Evolutionary conservation across 1,140 invertebrate genomes (phyloP).

Genomic region (Pollicipes pollicipes): DNA sequence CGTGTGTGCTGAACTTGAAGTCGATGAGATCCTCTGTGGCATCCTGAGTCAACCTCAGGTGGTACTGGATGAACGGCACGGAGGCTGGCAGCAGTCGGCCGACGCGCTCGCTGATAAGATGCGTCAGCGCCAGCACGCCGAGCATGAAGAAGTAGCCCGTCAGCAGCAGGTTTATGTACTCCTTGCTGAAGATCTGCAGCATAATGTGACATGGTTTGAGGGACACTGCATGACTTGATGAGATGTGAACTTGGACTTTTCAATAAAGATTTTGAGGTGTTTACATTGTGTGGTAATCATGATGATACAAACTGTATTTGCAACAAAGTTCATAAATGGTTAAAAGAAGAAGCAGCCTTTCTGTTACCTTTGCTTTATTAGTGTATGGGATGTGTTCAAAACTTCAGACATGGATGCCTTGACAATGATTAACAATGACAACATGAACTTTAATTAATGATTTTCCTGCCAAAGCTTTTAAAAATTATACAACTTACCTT

Average conservation of each 20-base stretch:
- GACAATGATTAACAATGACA: constrained; percentile 7
- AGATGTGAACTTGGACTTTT: too few relatives aligned
- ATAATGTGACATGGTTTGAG: constrained; percentile 19
- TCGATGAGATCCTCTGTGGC: constrained; percentile 55
- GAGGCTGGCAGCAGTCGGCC: constrained; percentile 61
- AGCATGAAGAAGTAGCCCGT: constrained; percentile 92
- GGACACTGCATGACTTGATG: not conserved
- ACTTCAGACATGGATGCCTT: too few relatives aligned
- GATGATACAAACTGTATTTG: too few relatives aligned
- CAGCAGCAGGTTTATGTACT: constrained; percentile 84
- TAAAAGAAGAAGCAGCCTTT: too few relatives aligned
- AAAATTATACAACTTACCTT: constrained; percentile 34
- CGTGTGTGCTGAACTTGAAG: constrained; percentile 80
- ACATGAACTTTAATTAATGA: not conserved
- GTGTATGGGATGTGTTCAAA: too few relatives aligned
- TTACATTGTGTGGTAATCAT: too few relatives aligned
- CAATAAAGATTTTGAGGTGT: too few relatives aligned
- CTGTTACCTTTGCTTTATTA: too few relatives aligned
- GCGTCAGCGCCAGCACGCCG: constrained; percentile 76
- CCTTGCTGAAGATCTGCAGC: constrained; percentile 89
- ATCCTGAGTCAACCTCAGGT: constrained; percentile 63
- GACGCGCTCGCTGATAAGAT: constrained; percentile 60
- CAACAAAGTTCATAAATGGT: too few relatives aligned
- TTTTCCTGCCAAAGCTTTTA: not conserved
- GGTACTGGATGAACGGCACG: constrained; percentile 70